Base-by-base conservation (phyloP, 64 coral and sea anemone species). In the Pocillopora damicornis region DNA sequence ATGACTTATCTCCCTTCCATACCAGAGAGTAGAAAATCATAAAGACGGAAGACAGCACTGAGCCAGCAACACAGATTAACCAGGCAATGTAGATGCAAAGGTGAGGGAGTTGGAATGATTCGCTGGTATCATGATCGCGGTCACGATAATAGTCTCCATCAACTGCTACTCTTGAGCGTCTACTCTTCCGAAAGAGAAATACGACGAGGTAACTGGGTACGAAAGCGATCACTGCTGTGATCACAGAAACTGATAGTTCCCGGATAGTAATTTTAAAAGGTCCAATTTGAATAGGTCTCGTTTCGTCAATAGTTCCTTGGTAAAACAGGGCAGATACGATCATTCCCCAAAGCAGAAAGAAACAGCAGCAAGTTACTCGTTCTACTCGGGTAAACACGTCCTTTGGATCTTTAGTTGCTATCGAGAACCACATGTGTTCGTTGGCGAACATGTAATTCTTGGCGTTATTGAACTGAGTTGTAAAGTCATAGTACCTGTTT, bases 351-450 rank as follows among this genome's bases (percentile, higher is more conserved):
- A 92, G 60, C 71, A 95, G 37, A 35, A 95, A 78, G 12, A 80
- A 77, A 22, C 92, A 68, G 75, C 94, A 95, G 61, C 94, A 96
- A 12, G 94, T 96, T 10, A 91, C 76, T 63, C 94, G 88, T 73
- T 96, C 91, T 1, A 93, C 86, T 18, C 94, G 91, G 9, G 94
- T 96, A 83, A 93, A 96, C 9, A 37, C 64, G 81, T 77, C 86
- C 76, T 35, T 83, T 10, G 87, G 82, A 10, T 91, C 87, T 79
- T 95, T 95, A 17, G 80, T 92, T 17, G 89, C 35, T n/a, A 95
- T 87, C 6, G 94, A 95, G 35, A 95, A 61, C 94, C 94, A 95
- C 18, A 95, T 22, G 38, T 95, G 94, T 22, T 89, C 87, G 37
- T 95, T 91, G 6, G 90, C 85, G 51, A 95, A 63, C 9, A 73